Base-by-base conservation (phyloP, 1,140 invertebrate species). In the Dryas iulia region DNA sequence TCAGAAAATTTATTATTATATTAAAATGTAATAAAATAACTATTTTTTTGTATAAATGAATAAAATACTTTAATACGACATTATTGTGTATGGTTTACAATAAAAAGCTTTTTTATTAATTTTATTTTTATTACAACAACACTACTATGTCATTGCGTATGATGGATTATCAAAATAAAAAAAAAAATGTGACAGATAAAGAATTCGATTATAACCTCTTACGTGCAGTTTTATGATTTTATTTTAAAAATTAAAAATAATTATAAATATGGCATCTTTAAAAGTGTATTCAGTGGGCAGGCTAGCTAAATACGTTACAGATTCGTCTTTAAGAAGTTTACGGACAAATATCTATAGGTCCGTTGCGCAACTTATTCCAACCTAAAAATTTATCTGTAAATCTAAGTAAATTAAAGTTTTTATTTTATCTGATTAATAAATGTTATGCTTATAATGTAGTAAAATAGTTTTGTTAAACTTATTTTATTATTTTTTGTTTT, bases 311-410 rank as follows among this genome's bases (percentile, higher is more conserved):
- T 88, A 84, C 65, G 64, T 89, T 30, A 78, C 82, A 26, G 88
- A 88, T 58, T 76, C 82, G 0, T 79, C 82, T 47, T 28, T 87
- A 26, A 72, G 69, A 53, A 79, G 68, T 59, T 65, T 88, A 53
- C 73, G 81, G 54, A 61, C 76, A 3, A 90, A 80, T 82, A 66
- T 85, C 59, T 89, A 85, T 82, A 85, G 87, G 88, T 90, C 87
- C 52, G 78, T 90, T 90, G 86, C 87, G 87, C 87, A 90, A 90
- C 31, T 67, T 59, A 58, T 31, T 66, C 72, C 79, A 86, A 86
- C 79, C 79, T 87, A 82, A 68, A 77, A 78, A 59, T 33, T 56
- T 21, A 47, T 10, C 24, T 58, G 24, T 53, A 63, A 25, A 28
- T 65, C 12, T 57, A 59, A 39, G 12, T 7, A 24, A 39, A 23